These are phyloP conservation scores for Crepidodera aurea DNA, from an alignment of 2,888 invertebrate species.

Conservation along the genomic window DNA sequence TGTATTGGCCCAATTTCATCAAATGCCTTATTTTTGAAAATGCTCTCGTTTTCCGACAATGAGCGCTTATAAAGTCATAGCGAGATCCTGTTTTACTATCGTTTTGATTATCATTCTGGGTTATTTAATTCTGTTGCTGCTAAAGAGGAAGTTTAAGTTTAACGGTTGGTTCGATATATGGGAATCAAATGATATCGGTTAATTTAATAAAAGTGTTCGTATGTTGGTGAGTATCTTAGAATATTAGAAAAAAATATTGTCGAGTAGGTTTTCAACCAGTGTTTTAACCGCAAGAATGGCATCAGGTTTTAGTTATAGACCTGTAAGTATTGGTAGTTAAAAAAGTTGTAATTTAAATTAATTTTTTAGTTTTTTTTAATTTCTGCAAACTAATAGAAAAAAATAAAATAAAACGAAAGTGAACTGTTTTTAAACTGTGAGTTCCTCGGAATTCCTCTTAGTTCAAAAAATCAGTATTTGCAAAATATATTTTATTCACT, in stretches of 20 bases:
- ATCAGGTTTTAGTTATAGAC: constrained; percentile 12
- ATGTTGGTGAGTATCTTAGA: constrained; percentile 3
- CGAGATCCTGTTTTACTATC: constrained; percentile 57
- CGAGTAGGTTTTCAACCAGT: constrained; percentile 2
- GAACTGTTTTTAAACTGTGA: too few species aligned
- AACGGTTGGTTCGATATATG: constrained; percentile 47
- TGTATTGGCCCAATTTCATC: neutral
- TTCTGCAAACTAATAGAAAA: too few species aligned
- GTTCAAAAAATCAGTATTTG: too few species aligned
- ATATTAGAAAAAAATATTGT: constrained; percentile 4
- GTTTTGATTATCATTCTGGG: constrained; percentile 55
- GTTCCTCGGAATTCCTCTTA: too few species aligned
- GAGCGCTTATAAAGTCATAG: constrained; percentile 52
- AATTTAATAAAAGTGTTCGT: neutral
- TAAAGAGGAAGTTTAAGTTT: constrained; percentile 58
- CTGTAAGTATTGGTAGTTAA: constrained; percentile 5
- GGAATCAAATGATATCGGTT: constrained; percentile 4
- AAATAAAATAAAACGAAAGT: too few species aligned
- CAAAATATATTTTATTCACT: too few species aligned
- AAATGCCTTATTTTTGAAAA: constrained; percentile 10
- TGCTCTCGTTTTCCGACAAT: constrained; percentile 34
- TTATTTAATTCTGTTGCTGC: constrained; percentile 56
- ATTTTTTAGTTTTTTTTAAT: too few species aligned
- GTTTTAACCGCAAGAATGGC: constrained; percentile 13
- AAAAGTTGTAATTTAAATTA: too few species aligned